These are phyloP conservation scores for Heterodera filipjevi DNA, from an alignment of 2,888 invertebrate species.

Conservation along the genomic window DNA sequence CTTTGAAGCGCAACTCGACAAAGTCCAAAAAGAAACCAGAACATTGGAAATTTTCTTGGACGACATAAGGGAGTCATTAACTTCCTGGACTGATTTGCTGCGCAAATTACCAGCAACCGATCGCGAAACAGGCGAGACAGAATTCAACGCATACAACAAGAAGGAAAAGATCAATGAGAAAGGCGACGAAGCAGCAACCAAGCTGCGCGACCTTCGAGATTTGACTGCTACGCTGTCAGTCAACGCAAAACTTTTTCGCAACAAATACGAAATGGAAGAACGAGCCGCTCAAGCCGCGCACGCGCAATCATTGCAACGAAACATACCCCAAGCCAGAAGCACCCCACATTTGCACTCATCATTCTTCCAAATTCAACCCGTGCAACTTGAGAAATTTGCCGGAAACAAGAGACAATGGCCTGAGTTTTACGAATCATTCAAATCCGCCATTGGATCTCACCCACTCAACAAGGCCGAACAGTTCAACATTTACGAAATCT, in stretches of 20 bases:
- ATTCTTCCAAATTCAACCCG: not conserved
- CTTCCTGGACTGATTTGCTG: not conserved
- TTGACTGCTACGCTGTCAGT: not conserved
- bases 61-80: not conserved
- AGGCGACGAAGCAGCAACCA: not conserved
- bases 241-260: not conserved
- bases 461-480: not conserved
- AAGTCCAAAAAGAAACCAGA: not conserved
- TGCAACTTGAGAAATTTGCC: not conserved
- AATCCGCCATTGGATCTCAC: not conserved
- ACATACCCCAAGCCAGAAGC: too few relatives aligned
- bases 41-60: not conserved
- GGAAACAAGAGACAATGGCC: not conserved
- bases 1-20: not conserved
- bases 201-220: not conserved
- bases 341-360: not conserved
- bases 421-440: conserved; percentile 12
- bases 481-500: not conserved
- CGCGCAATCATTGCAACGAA: not conserved
- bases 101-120: conserved; percentile 1
- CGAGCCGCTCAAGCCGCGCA: not conserved
- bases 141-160: not conserved
- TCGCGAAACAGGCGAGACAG: not conserved
- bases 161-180: not conserved
- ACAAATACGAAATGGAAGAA: not conserved